Base-by-base conservation (phyloP, 2,113 vertebrate genomes). In the Polyodon spathula region DNA sequence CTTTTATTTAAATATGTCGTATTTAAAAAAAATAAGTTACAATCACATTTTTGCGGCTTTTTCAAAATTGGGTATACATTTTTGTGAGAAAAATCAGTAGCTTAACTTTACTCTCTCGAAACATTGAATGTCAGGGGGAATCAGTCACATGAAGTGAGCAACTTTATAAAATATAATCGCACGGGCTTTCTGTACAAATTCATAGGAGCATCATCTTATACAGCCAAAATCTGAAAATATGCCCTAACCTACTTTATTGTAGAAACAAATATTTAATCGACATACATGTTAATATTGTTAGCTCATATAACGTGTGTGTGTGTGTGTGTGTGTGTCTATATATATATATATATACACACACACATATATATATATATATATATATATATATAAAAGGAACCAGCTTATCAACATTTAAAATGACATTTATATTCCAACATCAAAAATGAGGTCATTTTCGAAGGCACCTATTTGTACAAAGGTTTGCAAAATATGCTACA, bases 401-500 rank as follows among this genome's bases (percentile, higher is more conserved):
- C 79, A 78, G 68, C 70, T 40, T 76, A 84, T 84, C 75, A 86
- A 86, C 88, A 84, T 87, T 86, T 88, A 88, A 87, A 84, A 88
- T 83, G 77, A 68, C 71, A 72, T 77, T 79, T 72, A 74, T 68
- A 65, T 68, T 74, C 70, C 69, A 86, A 75, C 86, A 86, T 88
- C 71, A 87, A 90, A 86, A 89, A 59, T 91, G 90, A 97, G 92
- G 93, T 94, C 84, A 92, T 94, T 88, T 86, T 86, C 83, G 88
- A 93, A 97, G 93, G 92, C 93, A 97, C 87, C 94, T 85, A 80
- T 82, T 86, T 75, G 86, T 88, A 90, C 88, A 88, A 88, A 83
- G 86, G 86, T 82, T 68, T 51, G 69, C 81, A 84, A 81, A 72
- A 72, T 81, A 84, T 89, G 89, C 89, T 85, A 91, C 91, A 93